Conservation (phyloP, 2,113 vertebrate species). For the Beaufortia kweichowensis region DNA sequence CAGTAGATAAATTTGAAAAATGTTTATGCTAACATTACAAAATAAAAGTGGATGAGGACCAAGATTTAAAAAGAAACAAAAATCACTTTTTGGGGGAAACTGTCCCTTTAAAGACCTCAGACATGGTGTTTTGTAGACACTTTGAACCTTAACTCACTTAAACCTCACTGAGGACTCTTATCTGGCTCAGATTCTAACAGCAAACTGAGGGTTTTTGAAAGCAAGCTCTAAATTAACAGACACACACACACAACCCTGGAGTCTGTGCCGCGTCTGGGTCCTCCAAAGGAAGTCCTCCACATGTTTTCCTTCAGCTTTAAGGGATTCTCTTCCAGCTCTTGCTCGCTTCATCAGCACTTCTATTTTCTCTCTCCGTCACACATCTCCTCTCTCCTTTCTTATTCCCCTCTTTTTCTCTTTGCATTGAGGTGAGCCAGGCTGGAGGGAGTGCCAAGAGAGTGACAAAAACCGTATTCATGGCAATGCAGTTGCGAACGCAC, state of each 20-base stretch:
- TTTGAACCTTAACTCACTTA: background rate
- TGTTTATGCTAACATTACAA: no score
- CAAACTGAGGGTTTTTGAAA: constrained; percentile 39
- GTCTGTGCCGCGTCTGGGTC: constrained; percentile 14
- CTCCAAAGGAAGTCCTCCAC: background rate
- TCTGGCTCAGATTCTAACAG: constrained; percentile 39
- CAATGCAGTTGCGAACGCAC: constrained; percentile 53
- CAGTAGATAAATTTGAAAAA: no score
- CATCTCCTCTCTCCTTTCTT: constrained; percentile 6
- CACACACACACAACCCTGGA: constrained; percentile 11
- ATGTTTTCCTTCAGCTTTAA: constrained; percentile 20
- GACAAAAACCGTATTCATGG: constrained; percentile 56
- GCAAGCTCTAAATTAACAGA: constrained; percentile 24
- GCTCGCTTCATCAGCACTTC: background rate
- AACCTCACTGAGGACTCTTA: constrained; percentile 1
- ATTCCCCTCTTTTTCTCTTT: background rate
- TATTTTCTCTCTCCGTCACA: background rate
- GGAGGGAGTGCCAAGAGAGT: constrained; percentile 50
- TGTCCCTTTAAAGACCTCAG: background rate
- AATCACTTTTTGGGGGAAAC: no score
- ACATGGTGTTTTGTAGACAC: background rate
- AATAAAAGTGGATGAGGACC: no score
- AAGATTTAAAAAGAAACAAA: no score
- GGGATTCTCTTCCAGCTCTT: background rate
- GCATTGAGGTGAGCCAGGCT: constrained; percentile 53